Base-by-base conservation (phyloP, 2,888 invertebrate species). In the Cataglyphis rosenhaueri region DNA sequence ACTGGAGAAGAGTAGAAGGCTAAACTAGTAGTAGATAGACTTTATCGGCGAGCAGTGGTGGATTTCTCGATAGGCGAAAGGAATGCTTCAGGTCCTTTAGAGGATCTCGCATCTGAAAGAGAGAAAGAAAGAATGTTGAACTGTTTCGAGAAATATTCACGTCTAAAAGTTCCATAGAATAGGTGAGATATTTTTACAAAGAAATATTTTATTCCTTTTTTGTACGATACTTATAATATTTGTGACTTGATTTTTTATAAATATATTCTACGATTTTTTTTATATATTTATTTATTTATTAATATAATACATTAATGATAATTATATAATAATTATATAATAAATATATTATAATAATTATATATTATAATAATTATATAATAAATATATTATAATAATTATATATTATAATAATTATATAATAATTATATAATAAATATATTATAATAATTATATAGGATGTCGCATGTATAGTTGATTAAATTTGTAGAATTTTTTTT, bases 1-100 rank as follows among this genome's bases (percentile, higher is more conserved):
- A n/a, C 35, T 57, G 44, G 57, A 59, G 41, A 59, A 32, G 29
- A 71, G 78, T 59, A 59, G 71, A 78, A 78, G 71, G 32, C 71
- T 70, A 44, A 41, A 44, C 18, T n/a, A n/a, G n/a, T 6, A 78
- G 59, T 78, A 79, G 71, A 71, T 59, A 59, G 21, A 15, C 57
- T 59, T 71, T 79, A 76, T 76, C 76, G 55, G n/a, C 55, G 65
- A 9, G 6, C 65, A 29, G 18, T n/a, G 59, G 35, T 25, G 44
- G 25, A 44, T 70, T 57, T 57, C 29, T 55, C 12, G 44, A 79
- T 71, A 70, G 21, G 29, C 25, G 25, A 64, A 74, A 32, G 8
- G 35, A 9, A 8, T 29, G 29, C 15, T 9, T 61, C 32, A 9
- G 29, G 1, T 6, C 18, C 8, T 52, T 52, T 52, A n/a, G 8